Evolutionary conservation across 2,888 invertebrate genomes (phyloP).

Genomic region (Drosophila formosana): DNA sequence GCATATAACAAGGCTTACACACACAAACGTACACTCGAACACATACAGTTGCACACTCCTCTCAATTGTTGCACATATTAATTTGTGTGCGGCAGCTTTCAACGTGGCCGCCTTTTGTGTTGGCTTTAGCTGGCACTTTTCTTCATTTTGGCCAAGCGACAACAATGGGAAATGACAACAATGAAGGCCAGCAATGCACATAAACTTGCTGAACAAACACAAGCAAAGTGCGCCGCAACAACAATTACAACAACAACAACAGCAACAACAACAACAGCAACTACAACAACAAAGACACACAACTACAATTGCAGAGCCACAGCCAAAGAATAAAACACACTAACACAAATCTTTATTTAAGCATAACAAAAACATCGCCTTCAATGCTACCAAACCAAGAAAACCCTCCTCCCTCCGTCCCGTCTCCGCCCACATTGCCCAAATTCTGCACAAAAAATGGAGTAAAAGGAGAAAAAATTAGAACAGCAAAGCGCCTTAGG

Average conservation of each 20-base stretch:
- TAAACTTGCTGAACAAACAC: constrained; percentile 70
- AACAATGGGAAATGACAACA: constrained; percentile 75
- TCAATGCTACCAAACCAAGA: constrained; percentile 49
- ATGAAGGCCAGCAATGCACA: constrained; percentile 76
- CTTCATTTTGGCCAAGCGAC: constrained; percentile 52
- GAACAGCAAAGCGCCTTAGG: constrained; percentile 73
- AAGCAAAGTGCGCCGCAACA: constrained; percentile 57
- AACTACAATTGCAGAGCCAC: constrained; percentile 28
- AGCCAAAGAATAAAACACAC: constrained; percentile 58
- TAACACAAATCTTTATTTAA: constrained; percentile 80
- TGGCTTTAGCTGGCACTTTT: constrained; percentile 41
- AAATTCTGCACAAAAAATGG: constrained; percentile 12
- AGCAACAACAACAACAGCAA: constrained; percentile 21
- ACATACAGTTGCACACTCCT: constrained; percentile 9
- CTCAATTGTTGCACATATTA: constrained; percentile 77
- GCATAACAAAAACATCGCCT: constrained; percentile 68
- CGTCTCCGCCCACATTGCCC: neutral
- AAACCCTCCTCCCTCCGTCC: constrained; percentile 8
- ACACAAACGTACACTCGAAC: constrained; percentile 7
- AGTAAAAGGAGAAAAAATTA: constrained; percentile 55
- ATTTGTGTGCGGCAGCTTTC: constrained; percentile 58
- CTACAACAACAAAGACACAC: constrained; percentile 17
- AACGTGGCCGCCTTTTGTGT: constrained; percentile 55
- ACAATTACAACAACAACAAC: constrained; percentile 30
- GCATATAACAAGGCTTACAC: constrained; percentile 64